Conservation (phyloP, 1,140 invertebrate genomes). For the Drosophila takahashii region DNA sequence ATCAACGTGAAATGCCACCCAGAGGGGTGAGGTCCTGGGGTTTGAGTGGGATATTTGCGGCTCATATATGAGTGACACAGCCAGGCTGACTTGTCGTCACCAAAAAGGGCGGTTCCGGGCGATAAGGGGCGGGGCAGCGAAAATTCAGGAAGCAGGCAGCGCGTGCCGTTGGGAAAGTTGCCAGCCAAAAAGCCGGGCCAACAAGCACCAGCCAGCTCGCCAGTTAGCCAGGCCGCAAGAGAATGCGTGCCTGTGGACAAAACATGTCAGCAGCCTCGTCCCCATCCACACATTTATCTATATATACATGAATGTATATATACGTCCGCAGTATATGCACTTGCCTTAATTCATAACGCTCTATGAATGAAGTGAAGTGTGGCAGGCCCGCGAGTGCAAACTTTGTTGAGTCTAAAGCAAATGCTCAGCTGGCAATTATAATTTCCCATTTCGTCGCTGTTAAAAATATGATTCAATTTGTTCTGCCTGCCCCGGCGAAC, state of each 20-base stretch:
- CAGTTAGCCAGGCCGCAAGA: slow-evolving; percentile 70
- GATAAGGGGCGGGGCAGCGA: neutral
- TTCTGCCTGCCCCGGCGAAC: slow-evolving; percentile 48
- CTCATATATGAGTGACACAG: slow-evolving; percentile 77
- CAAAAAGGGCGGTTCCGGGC: neutral
- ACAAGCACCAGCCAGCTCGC: slow-evolving; percentile 20
- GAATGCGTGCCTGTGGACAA: slow-evolving; percentile 82
- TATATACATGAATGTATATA: slow-evolving; percentile 3
- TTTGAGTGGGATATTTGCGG: slow-evolving; percentile 74
- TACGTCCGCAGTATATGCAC: slow-evolving; percentile 6
- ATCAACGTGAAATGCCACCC: slow-evolving; percentile 43
- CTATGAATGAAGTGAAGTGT: slow-evolving; percentile 72
- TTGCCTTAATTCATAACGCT: slow-evolving; percentile 56
- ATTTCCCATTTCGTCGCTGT: slow-evolving; percentile 73
- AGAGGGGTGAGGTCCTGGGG: neutral
- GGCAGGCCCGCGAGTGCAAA: slow-evolving; percentile 26
- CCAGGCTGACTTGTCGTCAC: slow-evolving; percentile 70
- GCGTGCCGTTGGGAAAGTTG: slow-evolving; percentile 80
- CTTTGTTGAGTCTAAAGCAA: slow-evolving; percentile 43
- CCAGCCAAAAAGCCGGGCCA: slow-evolving; percentile 41
- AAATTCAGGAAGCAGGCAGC: slow-evolving; percentile 43
- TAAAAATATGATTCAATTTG: slow-evolving; percentile 81
- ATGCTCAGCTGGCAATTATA: slow-evolving; percentile 79
- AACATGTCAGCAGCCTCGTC: slow-evolving; percentile 80
- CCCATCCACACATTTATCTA: slow-evolving; percentile 8